Evolutionary conservation across 37 sponge, comb jelly and placozoan species (phyloP), one percentile per base, ranked within the genome.

Genomic region (Mnemiopsis leidyi): DNA sequence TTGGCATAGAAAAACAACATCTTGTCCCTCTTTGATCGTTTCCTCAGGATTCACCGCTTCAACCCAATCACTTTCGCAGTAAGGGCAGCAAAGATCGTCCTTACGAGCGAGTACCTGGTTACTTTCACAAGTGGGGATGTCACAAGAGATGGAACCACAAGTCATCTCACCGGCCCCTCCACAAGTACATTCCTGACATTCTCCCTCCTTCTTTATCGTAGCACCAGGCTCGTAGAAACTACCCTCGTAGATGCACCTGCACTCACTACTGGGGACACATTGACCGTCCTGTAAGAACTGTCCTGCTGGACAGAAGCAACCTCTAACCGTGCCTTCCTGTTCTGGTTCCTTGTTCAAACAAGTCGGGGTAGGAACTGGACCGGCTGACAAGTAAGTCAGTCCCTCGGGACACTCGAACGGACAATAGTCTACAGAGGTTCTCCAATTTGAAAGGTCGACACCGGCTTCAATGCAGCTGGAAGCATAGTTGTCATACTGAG

Each of bases 401-500:
- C 48, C 90, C 3, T 38, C 90, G 2, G 90, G 48, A 39, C 90
- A 85, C 61, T 85, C 90, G 25, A 36, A 85, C 20, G 90, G 90
- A 39, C 90, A 85, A 33, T 85, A 85, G 18, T 38, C 24, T 5
- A 85, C 90, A 25, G 28, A 18, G 24, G 2, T n/a, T 40, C 90
- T 36, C 90, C 90, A 85, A 25, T 39, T 21, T 20, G 90, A 85
- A 21, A 85, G 48, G 39, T 85, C 90, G 3, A 85, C 61, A 5
- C 90, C 90, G 23, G 90, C 90, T 28, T 28, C 90, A 40, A 39
- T 39, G 90, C 90, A 85, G 9, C 29, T 85, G 24, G 32, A 26
- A 40, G 48, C 90, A 26, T 85, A 85, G 90, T 40, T 85, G 2
- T 85, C 90, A 26, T 85, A 85, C 36, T 85, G 90, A 0, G 90